Evolutionary conservation across 2,113 vertebrate species (phyloP), one percentile per base, ranked within the genome.

Genomic region (Hiodon tergisus): DNA sequence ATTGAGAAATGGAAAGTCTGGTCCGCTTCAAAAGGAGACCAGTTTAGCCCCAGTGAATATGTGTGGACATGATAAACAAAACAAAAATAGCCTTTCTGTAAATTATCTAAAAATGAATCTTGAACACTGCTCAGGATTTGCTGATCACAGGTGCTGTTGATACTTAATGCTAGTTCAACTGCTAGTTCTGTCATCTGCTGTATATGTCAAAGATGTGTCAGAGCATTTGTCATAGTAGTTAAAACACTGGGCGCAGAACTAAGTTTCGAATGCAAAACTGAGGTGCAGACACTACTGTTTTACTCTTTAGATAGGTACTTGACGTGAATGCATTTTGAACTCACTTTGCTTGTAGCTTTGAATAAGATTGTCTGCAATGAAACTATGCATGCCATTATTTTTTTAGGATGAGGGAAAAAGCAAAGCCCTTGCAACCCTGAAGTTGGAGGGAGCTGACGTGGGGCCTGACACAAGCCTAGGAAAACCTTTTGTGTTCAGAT

Each of bases 401-500:
- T 16, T 16, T 63, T 78, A 97, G 96, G 95, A 98, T 79, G 94
- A 97, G 91, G 93, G 94, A 6, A 95, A 90, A 72, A 84, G 87
- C 70, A 81, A 69, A 11, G 90, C 94, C 4, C 60, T 95, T 62
- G 89, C 90, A 7, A 85, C 87, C 71, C 81, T 94, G 48, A 94
- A 92, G 73, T 78, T 98, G 75, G 94, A 96, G 84, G 94, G 94
- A 50, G 94, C 94, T 0, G 92, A 95, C 82, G 89, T 97, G 63
- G 87, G 87, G 47, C 74, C 82, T 0, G 94, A 97, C 55, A 78
- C 77, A 4, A 94, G 89, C 51, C 85, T 96, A 75, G 95, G 93
- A 3, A 98, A 97, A 87, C 92, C 93, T 0, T 97, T 96, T 84
- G 94, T 94, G 78, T 94, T 98, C 80, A 94, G 89, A 84, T 97